phyloP scores from a whole-genome alignment of 2,888 invertebrate genomes.

The Watsonalla binaria region DNA sequence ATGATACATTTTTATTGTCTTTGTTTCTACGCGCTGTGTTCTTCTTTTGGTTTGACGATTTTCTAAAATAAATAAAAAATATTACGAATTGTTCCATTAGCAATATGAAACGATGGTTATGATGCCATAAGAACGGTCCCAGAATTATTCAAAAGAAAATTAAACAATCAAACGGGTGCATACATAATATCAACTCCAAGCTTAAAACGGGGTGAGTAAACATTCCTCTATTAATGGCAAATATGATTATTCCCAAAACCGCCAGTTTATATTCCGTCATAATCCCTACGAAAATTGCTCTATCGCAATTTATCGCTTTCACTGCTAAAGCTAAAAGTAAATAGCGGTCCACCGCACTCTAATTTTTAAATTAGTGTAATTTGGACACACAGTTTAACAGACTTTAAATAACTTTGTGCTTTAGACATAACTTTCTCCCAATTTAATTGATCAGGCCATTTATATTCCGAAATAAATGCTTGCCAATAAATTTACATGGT shows the following conservation, averaged over 20 bases:
- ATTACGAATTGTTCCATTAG: too few relatives aligned
- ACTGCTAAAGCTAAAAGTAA: background rate
- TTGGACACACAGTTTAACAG: background rate
- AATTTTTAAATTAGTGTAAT: background rate
- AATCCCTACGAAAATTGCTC: too few relatives aligned
- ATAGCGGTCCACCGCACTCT: background rate
- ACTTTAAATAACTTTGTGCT: too few relatives aligned
- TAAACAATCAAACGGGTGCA: too few relatives aligned
- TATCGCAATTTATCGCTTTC: background rate
- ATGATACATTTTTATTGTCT: constrained; percentile 32
- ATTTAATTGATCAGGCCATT: background rate
- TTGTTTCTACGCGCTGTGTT: constrained; percentile 50
- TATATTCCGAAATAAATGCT: background rate
- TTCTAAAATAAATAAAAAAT: constrained; percentile 38
- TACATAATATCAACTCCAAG: too few relatives aligned
- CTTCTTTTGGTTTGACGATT: constrained; percentile 61
- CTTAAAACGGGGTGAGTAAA: too few relatives aligned
- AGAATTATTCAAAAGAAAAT: too few relatives aligned
- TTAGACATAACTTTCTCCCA: background rate
- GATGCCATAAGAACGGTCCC: too few relatives aligned
- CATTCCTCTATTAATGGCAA: too few relatives aligned
- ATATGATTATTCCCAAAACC: too few relatives aligned
- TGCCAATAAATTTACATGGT: background rate
- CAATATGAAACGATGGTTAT: too few relatives aligned
- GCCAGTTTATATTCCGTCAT: too few relatives aligned